A percentile compares a stretch with the other conserved stretches of the same genome.
Conservation (phyloP, 2,113 vertebrate genomes). For the Eonycteris spelaea region DNA sequence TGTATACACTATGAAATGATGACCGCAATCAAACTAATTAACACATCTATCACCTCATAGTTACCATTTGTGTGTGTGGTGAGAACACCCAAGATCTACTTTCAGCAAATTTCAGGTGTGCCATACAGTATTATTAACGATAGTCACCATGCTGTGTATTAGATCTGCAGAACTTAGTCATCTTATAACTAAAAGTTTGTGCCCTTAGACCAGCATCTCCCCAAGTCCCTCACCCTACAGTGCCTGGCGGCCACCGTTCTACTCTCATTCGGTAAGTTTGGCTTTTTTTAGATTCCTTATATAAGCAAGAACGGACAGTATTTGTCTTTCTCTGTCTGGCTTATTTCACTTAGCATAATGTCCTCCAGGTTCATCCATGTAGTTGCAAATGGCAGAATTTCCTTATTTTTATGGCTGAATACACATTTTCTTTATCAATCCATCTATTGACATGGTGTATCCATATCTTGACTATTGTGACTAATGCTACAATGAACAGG, state of each 20-base stretch:
- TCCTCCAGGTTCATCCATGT: background rate
- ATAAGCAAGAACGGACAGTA: background rate
- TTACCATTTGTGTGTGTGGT: background rate
- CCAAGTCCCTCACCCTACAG: background rate
- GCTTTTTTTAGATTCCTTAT: background rate
- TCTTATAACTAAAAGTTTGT: background rate
- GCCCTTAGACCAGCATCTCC: background rate
- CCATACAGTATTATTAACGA: background rate
- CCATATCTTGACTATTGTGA: background rate
- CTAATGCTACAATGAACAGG: background rate
- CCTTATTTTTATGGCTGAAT: background rate
- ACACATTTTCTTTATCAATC: background rate
- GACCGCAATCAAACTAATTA: background rate
- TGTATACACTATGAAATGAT: background rate
- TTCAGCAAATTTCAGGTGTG: background rate
- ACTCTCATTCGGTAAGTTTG: background rate
- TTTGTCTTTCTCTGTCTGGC: background rate
- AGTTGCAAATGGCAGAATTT: background rate
- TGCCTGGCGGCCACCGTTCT: background rate
- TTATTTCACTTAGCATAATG: background rate
- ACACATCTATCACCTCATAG: background rate
- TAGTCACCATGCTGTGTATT: background rate
- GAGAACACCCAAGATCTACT: background rate
- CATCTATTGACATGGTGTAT: background rate
- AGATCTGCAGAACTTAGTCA: background rate